phyloP scores from a whole-genome alignment of 1,140 invertebrate species.

The Drosophila oshimai region DNA sequence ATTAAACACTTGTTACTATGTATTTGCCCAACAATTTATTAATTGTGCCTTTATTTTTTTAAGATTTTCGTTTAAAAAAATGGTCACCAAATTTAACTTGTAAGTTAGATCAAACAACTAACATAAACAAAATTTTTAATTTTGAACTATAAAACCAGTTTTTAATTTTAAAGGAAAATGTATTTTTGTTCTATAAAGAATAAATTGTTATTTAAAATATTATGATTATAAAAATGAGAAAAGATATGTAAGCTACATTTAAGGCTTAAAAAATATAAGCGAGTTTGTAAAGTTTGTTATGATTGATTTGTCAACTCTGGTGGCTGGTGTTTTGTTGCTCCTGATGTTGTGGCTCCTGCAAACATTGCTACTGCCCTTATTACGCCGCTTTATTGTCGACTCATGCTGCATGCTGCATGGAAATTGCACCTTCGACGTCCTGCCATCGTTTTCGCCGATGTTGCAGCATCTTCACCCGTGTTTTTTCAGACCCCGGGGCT shows the following conservation, averaged over 20 bases:
- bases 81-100: too few species aligned
- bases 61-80: too few species aligned
- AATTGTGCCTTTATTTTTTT: too few species aligned
- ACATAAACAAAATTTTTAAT: too few species aligned
- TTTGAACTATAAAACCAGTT: too few species aligned
- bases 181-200: not conserved
- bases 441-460: slow-evolving; percentile 9
- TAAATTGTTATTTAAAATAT: too few species aligned
- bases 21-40: too few species aligned
- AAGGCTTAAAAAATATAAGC: too few species aligned
- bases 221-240: not conserved
- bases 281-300: not conserved
- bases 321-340: not conserved
- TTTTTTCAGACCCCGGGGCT: slow-evolving; percentile 25
- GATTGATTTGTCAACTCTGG: not conserved
- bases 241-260: not conserved
- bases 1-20: too few species aligned
- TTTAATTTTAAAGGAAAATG: too few species aligned
- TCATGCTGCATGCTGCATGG: slow-evolving; percentile 51
- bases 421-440: slow-evolving; percentile 53
- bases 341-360: not conserved
- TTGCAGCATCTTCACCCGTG: slow-evolving; percentile 26
- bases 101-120: too few species aligned
- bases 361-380: slow-evolving; percentile 48
- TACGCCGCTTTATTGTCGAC: slow-evolving; percentile 63